Base-by-base conservation (phyloP, 2,888 invertebrate species). In the Hyles lineata region DNA sequence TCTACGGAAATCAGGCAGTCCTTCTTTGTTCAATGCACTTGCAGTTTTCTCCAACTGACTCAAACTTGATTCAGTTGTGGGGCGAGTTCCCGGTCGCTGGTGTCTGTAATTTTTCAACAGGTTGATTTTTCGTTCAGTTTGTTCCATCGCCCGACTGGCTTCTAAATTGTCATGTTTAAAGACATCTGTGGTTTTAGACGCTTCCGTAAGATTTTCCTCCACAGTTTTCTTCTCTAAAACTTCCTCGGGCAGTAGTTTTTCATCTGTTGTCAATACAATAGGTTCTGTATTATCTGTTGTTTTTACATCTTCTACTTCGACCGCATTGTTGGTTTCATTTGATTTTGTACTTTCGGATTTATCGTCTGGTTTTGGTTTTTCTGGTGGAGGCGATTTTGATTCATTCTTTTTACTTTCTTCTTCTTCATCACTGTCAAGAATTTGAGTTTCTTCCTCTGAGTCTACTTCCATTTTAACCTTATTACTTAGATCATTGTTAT, bases 31-130 rank as follows among this genome's bases (percentile, higher is more conserved):
- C 25, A 92, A 81, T 8, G 91, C 90, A 72, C 90, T 92, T 0
- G 95, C 92, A 0, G 95, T 94, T 76, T 89, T 88, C 77, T 95
- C 95, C 72, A 95, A 78, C 76, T 90, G 92, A 76, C 90, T 92
- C 21, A 95, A 79, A 74, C 93, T 94, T 0, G 94, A 95, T 79
- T 95, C 95, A 0, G 87, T 84, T n/a, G 86, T 85, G 1, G 92
- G 83, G 29, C 93, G 87, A 73, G 79, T 87, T 0, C 86, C 86
- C 0, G 89, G 88, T 17, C 94, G 86, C 75, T 94, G 94, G 80
- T 95, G 95, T 81, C 95, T 89, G 76, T 95, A 95, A 81, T 95
- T 95, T 77, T 95, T 95, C 62, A 95, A 76, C 52, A 92, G 83
- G 77, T 92, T 95, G 29, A 92, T 92, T 84, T 95, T 95, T 74